Evolutionary conservation across 2,797 vertebrate genomes (phyloP), one percentile per base, ranked within the genome.

Genomic region (Channa striata): DNA sequence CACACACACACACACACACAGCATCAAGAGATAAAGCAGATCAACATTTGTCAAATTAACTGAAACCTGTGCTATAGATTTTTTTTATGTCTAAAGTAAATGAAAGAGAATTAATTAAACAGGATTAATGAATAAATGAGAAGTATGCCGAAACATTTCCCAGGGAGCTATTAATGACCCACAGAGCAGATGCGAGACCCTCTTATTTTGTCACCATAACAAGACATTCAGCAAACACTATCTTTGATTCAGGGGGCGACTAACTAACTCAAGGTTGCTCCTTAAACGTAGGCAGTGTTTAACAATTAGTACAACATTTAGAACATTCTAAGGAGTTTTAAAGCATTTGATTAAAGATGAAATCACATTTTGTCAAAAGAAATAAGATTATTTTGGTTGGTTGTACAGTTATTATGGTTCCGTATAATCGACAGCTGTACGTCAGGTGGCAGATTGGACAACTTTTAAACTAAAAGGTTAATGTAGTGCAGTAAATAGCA

Each of bases 11-110:
- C 23, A 25, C 30, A 69, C 21, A 66, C 36, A 36, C 57, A 60
- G 59, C 89, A 88, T 86, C 67, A 30, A 61, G 54, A 85, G 90
- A 93, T 91, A 85, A 89, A 93, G 88, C 93, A 87, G 74, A 78
- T 77, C 88, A 92, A 83, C 81, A 83, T 94, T 92, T 93, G 89
- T 93, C 92, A 94, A 93, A 93, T 93, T 90, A 93, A 91, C 90
- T 92, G 89, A 93, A 93, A 93, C 90, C 89, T 88, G 81, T 61
- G 47, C 11, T 93, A 95, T 94, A 92, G 94, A 95, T 96, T 92
- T 80, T 85, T 80, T 85, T 88, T 59, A 85, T 84, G 89, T 91
- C 63, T 77, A 93, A 88, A 89, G 91, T 73, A 84, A 93, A 89
- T 79, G 83, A 88, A 94, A 93, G 91, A 86, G 87, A 95, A 95